Evolutionary conservation across 2,888 invertebrate genomes (phyloP), one percentile per base, ranked within the genome.

Genomic region (Elmis aenea): DNA sequence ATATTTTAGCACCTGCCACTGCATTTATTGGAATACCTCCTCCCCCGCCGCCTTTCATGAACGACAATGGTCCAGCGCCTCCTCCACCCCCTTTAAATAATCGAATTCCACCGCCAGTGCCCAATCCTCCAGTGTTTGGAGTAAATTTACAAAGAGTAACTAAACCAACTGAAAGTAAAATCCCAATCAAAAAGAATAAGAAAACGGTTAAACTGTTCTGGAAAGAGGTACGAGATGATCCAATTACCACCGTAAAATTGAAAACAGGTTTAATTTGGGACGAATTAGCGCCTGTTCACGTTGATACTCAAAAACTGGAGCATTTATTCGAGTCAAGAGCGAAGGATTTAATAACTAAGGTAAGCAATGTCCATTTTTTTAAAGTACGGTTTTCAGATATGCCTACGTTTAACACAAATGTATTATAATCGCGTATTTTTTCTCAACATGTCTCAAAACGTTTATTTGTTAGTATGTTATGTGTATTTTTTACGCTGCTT

Each of bases 201-300:
- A 93, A 96, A 66, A 97, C 97, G 13, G 88, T 99, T 8, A 95
- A 95, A 68, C 72, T 99, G 31, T 99, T 99, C 67, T 99, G 99
- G 99, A 89, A 89, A 61, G 94, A 97, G 68, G 87, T 91, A 4
- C 79, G 87, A 50, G 90, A 89, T 48, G 82, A 83, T 59, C 81
- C 82, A 1, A 70, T 81, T 18, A 80, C 80, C 43, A 71, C 83
- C 27, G 58, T 66, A 8, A 73, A 72, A 57, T 54, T 72, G 29
- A 70, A 72, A 51, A 67, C 69, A 26, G 77, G 83, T 31, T 83
- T 83, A 56, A 87, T 96, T 60, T 96, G 96, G 96, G 91, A 93
- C 63, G 90, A 92, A 60, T 67, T 96, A 30, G 81, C 81, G 21
- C 79, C 84, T 14, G 83, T 96, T 3, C 75, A 77, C 33, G 78